Base-by-base conservation (phyloP, 2,888 invertebrate species). In the Mesorhabditis sp. region DNA sequence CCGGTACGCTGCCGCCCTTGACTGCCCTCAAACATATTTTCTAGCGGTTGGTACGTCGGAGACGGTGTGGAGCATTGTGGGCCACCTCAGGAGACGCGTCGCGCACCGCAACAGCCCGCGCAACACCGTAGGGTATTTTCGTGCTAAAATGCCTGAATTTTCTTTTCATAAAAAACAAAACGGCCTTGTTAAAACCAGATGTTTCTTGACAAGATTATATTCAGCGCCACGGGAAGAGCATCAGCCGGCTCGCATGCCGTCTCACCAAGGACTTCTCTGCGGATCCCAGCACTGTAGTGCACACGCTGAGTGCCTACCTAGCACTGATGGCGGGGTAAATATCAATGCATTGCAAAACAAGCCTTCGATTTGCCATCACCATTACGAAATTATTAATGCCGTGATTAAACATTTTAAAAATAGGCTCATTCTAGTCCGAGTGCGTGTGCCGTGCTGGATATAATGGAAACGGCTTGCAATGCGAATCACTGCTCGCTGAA, bases 271-370 rank as follows among this genome's bases (percentile, higher is more conserved):
- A 64, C 72, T 74, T 43, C 70, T 76, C 0, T 82, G 82, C 68
- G 81, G 80, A 45, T 68, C 67, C 5, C 69, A 93, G 84, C 91
- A 91, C 76, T 96, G 96, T 85, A 92, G 93, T 79, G 88, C 88
- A n/a, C 91, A 94, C 81, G 94, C 95, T 0, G 89, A 91, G 67
- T 96, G 96, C 85, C 88, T 90, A 74, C 96, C 96, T 86, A 90
- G 90, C 70, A 90, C 91, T 4, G 95, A 95, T 10, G 81, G 81
- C 75, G 79, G 77, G 63, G 80, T 80, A 62, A 74, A 75, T 71
- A 28, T 10, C 4, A 13, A 10, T 4, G 7, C n/a, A 28, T 28
- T 28, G 28, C 28, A 28, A 28, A 28, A 28, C 28, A 2, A 28
- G 28, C 28, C 28, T 28, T 28, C 28, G 28, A 28, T 1, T 28